A percentile compares a stretch with the other conserved stretches of the same genome.
Conservation (phyloP, 2,113 vertebrate genomes). For the Callochromis pleurospilus region DNA sequence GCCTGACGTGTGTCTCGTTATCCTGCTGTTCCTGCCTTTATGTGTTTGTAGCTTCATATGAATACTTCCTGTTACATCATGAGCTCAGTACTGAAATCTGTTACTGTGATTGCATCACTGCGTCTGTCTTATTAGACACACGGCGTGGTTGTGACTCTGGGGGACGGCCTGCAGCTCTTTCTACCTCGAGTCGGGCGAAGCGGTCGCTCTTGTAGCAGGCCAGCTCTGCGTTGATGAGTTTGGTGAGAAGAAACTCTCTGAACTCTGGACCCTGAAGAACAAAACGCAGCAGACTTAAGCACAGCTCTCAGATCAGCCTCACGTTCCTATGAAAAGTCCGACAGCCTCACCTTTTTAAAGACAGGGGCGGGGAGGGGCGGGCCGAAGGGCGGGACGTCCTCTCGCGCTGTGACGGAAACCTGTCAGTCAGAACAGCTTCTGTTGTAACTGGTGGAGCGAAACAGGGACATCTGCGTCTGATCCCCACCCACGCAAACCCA, state of each 20-base stretch:
- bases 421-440: conserved; percentile 43
- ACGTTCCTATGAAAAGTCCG: not conserved
- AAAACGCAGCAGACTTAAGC: not conserved
- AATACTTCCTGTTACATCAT: not conserved
- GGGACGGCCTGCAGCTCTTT: not conserved
- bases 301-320: not conserved
- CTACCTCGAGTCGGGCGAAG: conserved; percentile 92
- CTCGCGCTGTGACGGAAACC: conserved; percentile 89
- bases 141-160: not conserved
- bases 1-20: not conserved
- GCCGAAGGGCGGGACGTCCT: conserved; percentile 87
- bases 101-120: not conserved
- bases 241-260: conserved; percentile 91
- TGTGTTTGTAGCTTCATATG: not conserved
- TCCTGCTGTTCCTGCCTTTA: not conserved
- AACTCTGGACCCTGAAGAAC: conserved; percentile 81
- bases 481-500: not conserved
- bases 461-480: accelerated
- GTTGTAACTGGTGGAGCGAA: not conserved
- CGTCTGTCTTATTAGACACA: not conserved
- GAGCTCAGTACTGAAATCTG: not conserved
- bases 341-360: conserved; percentile 83
- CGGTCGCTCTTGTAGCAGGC: conserved; percentile 94
- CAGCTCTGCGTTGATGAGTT: conserved; percentile 89
- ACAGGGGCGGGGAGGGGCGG: conserved; percentile 83